phyloP scores from a whole-genome alignment of 2,113 vertebrate species.

The Alexandromys fortis region DNA sequence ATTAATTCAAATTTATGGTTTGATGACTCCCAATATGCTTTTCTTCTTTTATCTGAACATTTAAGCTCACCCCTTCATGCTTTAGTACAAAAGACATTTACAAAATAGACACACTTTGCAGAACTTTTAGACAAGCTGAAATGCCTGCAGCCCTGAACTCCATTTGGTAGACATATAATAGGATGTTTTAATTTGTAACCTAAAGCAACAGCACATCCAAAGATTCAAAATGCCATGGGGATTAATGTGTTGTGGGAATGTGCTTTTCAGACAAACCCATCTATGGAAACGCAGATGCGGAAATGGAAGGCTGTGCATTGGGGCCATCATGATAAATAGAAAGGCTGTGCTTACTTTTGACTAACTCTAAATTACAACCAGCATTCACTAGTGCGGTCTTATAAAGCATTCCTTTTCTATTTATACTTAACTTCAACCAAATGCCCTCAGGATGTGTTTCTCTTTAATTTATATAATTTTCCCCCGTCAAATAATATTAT shows the following conservation, averaged over 20 bases:
- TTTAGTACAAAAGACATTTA: slow-evolving; percentile 77
- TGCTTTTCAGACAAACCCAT: slow-evolving; percentile 64
- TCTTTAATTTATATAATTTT: background rate
- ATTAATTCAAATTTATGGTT: slow-evolving; percentile 47
- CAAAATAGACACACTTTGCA: slow-evolving; percentile 78
- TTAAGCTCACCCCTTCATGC: background rate
- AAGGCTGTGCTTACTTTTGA: slow-evolving; percentile 58
- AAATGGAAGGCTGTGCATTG: slow-evolving; percentile 62
- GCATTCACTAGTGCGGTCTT: background rate
- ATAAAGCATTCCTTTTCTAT: background rate
- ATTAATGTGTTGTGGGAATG: slow-evolving; percentile 80
- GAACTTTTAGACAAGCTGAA: slow-evolving; percentile 71
- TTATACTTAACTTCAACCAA: slow-evolving; percentile 15
- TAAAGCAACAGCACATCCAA: slow-evolving; percentile 68
- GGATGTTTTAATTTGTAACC: slow-evolving; percentile 81
- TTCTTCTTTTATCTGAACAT: slow-evolving; percentile 70
- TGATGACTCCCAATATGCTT: slow-evolving; percentile 61
- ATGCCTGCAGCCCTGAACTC: slow-evolving; percentile 81
- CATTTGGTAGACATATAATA: slow-evolving; percentile 80
- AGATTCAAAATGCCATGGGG: slow-evolving; percentile 77
- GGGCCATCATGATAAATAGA: slow-evolving; percentile 61
- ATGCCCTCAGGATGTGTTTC: background rate
- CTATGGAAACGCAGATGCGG: slow-evolving; percentile 68
- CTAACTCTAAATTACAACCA: slow-evolving; percentile 56
- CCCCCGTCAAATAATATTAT: background rate